phyloP scores from a whole-genome alignment of 2,797 vertebrate genomes.

The Lagocephalus sceleratus region DNA sequence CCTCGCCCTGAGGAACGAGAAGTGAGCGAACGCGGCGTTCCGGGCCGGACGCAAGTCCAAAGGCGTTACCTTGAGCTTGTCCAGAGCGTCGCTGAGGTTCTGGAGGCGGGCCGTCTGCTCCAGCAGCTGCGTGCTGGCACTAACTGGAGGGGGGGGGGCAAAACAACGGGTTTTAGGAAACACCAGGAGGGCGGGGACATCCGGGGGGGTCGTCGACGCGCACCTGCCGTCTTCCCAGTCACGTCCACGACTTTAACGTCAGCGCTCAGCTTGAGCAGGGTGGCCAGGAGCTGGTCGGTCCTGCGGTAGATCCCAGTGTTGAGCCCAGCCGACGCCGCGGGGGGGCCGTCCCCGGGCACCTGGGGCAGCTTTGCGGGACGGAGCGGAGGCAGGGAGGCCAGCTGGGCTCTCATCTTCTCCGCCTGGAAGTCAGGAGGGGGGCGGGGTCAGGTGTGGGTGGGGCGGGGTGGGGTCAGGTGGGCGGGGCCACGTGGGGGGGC shows the following conservation, averaged over 20 bases:
- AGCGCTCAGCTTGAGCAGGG: conserved; percentile 84
- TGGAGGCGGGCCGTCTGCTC: conserved; percentile 83
- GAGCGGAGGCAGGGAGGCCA: conserved; percentile 82
- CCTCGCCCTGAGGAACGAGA: conserved; percentile 76
- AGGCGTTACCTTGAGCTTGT: conserved; percentile 79
- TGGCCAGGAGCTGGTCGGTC: conserved; percentile 84
- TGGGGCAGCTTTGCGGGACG: conserved; percentile 76
- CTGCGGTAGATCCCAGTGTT: conserved; percentile 81
- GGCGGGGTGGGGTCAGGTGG: too few species aligned
- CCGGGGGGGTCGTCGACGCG: too few species aligned
- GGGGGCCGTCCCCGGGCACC: conserved; percentile 62
- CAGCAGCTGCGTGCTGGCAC: conserved; percentile 80
- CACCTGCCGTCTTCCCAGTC: conserved; percentile 81
- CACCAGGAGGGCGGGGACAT: too few species aligned
- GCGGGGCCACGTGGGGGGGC: not conserved
- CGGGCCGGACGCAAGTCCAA: too few species aligned
- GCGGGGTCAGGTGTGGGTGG: too few species aligned
- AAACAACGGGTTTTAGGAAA: not conserved
- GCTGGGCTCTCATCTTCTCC: conserved; percentile 81
- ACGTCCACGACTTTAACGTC: conserved; percentile 84
- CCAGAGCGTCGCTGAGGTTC: conserved; percentile 78
- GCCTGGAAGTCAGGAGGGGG: conserved; percentile 70
- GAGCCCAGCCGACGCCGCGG: conserved; percentile 65
- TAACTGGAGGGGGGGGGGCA: conserved; percentile 65
- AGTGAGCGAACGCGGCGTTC: not conserved